A percentile compares a stretch with the other conserved stretches of the same genome.
Evolutionary conservation across 2,797 vertebrate genomes (phyloP).

Genomic region (Orientallactaga sibirica): DNA sequence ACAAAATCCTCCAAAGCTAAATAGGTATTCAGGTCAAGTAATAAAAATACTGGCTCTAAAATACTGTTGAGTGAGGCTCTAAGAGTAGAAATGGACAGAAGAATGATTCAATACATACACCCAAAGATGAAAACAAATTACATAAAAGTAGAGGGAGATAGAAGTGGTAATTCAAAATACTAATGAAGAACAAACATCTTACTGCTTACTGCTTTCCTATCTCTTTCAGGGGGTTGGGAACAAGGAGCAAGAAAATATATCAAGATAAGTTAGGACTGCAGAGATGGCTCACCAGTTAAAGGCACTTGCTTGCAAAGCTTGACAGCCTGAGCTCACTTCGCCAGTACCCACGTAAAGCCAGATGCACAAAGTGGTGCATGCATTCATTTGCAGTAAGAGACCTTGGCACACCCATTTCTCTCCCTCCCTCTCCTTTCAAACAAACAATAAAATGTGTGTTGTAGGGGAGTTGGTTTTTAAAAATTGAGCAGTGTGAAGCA

Average conservation of each 20-base stretch:
- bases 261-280: background rate
- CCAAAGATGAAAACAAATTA: conserved; percentile 5
- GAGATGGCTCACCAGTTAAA: no score
- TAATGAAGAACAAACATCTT: conserved; percentile 3
- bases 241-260: background rate
- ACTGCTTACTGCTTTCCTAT: background rate
- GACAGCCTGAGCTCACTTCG: no score
- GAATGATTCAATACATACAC: background rate
- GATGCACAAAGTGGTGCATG: no score
- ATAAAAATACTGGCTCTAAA: background rate
- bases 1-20: background rate
- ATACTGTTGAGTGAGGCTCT: background rate
- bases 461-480: background rate
- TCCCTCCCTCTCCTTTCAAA: no score
- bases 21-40: background rate
- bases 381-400: no score
- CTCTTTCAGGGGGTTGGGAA: background rate
- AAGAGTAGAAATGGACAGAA: conserved; percentile 7
- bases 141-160: background rate
- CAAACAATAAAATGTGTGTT: no score
- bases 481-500: background rate
- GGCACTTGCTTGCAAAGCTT: no score
- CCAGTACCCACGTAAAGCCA: no score
- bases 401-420: no score
- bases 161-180: background rate